Conservation (phyloP, 2,797 vertebrate species). For the Dicrostonyx torquatus region DNA sequence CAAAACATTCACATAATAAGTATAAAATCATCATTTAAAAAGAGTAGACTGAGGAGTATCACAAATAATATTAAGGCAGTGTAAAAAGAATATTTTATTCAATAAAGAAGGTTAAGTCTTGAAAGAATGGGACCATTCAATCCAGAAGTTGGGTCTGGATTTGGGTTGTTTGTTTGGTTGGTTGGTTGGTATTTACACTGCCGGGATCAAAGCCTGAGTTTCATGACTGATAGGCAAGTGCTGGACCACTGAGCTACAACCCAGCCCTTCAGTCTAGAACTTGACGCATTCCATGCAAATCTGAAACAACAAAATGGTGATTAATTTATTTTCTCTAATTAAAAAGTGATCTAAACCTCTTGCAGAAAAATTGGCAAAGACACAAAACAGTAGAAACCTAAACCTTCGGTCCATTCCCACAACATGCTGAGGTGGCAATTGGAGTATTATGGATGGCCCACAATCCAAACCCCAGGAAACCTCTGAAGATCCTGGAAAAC, state of each 20-base stretch:
- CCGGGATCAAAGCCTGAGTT: too few species aligned
- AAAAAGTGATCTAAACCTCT: neutral
- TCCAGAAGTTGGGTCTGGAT: neutral
- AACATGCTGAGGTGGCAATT: neutral
- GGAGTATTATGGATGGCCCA: too few species aligned
- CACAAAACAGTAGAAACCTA: neutral
- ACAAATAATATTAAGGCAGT: neutral
- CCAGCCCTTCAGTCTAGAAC: neutral
- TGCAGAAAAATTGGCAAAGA: neutral
- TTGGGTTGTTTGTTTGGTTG: neutral
- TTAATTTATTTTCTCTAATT: neutral
- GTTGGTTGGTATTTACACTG: neutral
- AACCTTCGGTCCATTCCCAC: neutral
- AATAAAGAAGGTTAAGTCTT: neutral
- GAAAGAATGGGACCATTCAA: neutral
- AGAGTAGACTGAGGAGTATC: neutral
- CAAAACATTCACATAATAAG: neutral
- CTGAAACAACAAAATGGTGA: neutral
- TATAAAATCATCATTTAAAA: conserved; percentile 1
- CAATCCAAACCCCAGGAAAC: neutral
- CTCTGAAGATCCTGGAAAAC: neutral
- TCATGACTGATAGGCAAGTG: neutral
- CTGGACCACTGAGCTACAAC: neutral
- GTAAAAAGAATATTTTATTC: neutral
- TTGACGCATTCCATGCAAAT: neutral